Evolutionary conservation across 2,797 vertebrate species (phyloP), one percentile per base, ranked within the genome.

Genomic region (Spatula versicolor): DNA sequence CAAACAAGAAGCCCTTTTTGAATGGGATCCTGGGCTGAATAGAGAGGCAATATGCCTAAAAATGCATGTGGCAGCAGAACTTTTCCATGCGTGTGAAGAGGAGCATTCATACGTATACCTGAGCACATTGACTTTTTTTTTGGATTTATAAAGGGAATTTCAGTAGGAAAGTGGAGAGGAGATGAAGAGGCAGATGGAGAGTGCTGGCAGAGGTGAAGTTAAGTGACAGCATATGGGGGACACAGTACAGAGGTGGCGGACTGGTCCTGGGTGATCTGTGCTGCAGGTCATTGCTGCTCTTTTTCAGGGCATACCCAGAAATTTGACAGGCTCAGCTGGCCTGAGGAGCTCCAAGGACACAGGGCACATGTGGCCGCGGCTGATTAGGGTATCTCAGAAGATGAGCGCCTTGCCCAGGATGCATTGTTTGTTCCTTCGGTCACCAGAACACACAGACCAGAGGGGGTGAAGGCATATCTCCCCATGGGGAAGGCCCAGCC

Each of bases 1-100:
- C 20, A 63, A 52, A 74, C 26, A 91, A 72, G 74, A 88, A 69
- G 4, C 30, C 20, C 26, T 77, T 87, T 90, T 31, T 89, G 60
- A 64, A 33, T 26, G 37, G n/a, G 60, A 64, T 68, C 48, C 35
- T 80, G 60, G 19, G 21, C 4, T 74, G n/a, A 64, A 73, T 48
- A 74, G 58, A 55, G n/a, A 60, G 58, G 48, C 37, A 50, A 33
- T 68, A 50, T 68, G 46, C 77, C 64, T 63, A 1, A 3, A 13
- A 1, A 3, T 58, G 58, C 60, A 15, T 14, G 7, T 19, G 41
- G 46, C 56, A 90, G 88, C 62, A 93, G 83, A 84, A 67, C 31
- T 64, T 64, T 35, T 72, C 69, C 12, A 3, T 68, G 30, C 14
- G 17, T 60, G 20, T 77, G 62, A 66, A 91, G 67, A 82, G 14